Conservation (phyloP, 1,140 invertebrate genomes). For the Heliconius melpomene region DNA sequence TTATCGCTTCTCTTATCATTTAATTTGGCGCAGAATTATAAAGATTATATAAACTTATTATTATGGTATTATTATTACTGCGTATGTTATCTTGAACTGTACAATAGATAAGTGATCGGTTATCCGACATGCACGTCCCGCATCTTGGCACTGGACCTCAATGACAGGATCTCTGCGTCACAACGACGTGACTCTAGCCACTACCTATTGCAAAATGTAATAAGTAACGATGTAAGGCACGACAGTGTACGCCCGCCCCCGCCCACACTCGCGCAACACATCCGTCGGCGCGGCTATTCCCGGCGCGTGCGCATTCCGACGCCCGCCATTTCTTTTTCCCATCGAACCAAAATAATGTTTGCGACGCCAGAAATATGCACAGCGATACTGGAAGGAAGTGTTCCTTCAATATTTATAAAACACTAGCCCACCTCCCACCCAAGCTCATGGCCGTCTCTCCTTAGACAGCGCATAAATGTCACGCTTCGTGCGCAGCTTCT, state of each 20-base stretch:
- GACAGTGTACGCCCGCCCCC: constrained; percentile 34
- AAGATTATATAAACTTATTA: too few species aligned
- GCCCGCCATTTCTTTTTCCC: constrained; percentile 60
- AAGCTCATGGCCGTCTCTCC: neutral
- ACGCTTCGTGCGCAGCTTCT: neutral
- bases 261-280: constrained; percentile 42
- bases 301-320: constrained; percentile 60
- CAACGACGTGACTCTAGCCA: neutral
- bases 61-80: too few species aligned
- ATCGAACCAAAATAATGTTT: constrained; percentile 63
- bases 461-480: constrained; percentile 1
- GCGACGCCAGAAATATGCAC: constrained; percentile 60
- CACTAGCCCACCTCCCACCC: neutral
- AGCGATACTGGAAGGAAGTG: constrained; percentile 28
- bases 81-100: too few species aligned
- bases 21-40: too few species aligned
- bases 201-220: too few species aligned
- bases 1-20: too few species aligned
- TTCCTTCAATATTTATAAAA: constrained; percentile 17
- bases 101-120: too few species aligned
- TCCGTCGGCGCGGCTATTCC: constrained; percentile 63
- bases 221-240: neutral
- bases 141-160: neutral
- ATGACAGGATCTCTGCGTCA: constrained; percentile 18
- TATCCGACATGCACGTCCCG: too few species aligned